A percentile compares a stretch with the other conserved stretches of the same genome.
Evolutionary conservation across 2,888 invertebrate species (phyloP).

Genomic region (Atethmia centrago): DNA sequence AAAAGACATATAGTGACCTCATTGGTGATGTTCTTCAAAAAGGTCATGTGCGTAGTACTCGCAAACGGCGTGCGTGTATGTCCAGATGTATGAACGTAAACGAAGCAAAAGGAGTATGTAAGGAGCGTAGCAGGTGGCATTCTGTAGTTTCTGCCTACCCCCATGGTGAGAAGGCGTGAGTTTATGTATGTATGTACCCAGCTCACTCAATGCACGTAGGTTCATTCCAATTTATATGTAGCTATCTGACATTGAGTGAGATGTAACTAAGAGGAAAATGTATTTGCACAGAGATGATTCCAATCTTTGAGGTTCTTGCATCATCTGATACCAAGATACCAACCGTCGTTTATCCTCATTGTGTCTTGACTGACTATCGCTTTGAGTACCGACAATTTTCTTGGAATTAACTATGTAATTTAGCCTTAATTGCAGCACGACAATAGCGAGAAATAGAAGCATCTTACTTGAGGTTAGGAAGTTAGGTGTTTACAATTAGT

Average conservation of each 20-base stretch:
- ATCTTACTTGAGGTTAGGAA: conserved; percentile 31
- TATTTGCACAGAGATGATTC: conserved; percentile 40
- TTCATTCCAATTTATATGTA: not conserved
- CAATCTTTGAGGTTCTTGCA: conserved; percentile 41
- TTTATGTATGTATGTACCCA: too few relatives aligned
- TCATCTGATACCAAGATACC: conserved; percentile 61
- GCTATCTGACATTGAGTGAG: conserved; percentile 40
- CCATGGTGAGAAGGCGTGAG: too few relatives aligned
- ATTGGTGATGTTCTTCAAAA: too few relatives aligned
- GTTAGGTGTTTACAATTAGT: conserved; percentile 56
- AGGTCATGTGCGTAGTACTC: too few relatives aligned
- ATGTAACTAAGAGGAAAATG: conserved; percentile 30
- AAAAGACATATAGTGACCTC: too few relatives aligned
- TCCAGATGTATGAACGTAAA: too few relatives aligned
- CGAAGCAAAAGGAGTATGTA: too few relatives aligned
- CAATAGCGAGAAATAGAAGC: conserved; percentile 43
- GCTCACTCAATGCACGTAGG: not conserved
- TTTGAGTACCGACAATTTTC: conserved; percentile 50
- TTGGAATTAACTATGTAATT: conserved; percentile 56
- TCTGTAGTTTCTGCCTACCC: too few relatives aligned
- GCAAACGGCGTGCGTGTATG: too few relatives aligned
- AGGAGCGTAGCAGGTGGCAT: too few relatives aligned
- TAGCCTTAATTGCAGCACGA: conserved; percentile 50
- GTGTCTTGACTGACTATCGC: conserved; percentile 54
- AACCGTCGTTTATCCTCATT: conserved; percentile 69